A percentile compares a stretch with the other conserved stretches of the same genome.
phyloP scores from a whole-genome alignment of 1,140 invertebrate species.

The Cotesia glomerata region DNA sequence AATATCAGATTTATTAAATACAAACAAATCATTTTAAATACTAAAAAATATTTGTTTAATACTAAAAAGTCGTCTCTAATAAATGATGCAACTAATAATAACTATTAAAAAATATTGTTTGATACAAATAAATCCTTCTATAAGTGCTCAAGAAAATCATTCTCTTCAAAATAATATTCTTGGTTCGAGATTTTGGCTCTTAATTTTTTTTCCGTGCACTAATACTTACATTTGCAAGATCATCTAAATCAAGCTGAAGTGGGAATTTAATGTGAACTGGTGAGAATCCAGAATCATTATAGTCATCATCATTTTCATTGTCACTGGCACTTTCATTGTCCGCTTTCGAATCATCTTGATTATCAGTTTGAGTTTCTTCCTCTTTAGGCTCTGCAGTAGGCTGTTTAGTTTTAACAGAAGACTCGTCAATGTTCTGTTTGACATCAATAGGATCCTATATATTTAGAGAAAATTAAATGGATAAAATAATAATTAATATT shows the following conservation, averaged over 20 bases:
- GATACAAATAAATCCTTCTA: too few relatives aligned
- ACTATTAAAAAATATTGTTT: too few relatives aligned
- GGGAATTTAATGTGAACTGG: conserved; percentile 78
- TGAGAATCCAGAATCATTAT: conserved; percentile 65
- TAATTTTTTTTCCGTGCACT: neutral
- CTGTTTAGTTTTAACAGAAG: neutral
- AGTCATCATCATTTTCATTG: conserved; percentile 66
- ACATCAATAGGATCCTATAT: conserved; percentile 43
- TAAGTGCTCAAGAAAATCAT: too few relatives aligned
- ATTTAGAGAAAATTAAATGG: neutral
- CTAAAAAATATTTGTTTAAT: too few relatives aligned
- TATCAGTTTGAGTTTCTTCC: conserved; percentile 46
- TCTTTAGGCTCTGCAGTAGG: conserved; percentile 44
- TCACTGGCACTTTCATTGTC: conserved; percentile 57
- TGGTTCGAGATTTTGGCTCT: too few relatives aligned
- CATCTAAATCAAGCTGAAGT: conserved; percentile 79
- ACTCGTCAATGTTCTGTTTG: conserved; percentile 45
- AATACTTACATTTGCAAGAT: conserved; percentile 71
- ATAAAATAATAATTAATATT: neutral
- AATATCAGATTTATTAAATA: too few relatives aligned
- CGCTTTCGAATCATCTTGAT: conserved; percentile 47
- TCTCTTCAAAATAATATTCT: too few relatives aligned
- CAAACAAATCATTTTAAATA: too few relatives aligned
- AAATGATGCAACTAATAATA: too few relatives aligned
- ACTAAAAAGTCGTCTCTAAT: too few relatives aligned